phyloP scores from a whole-genome alignment of 2,113 vertebrate genomes.

The Equus przewalskii region DNA sequence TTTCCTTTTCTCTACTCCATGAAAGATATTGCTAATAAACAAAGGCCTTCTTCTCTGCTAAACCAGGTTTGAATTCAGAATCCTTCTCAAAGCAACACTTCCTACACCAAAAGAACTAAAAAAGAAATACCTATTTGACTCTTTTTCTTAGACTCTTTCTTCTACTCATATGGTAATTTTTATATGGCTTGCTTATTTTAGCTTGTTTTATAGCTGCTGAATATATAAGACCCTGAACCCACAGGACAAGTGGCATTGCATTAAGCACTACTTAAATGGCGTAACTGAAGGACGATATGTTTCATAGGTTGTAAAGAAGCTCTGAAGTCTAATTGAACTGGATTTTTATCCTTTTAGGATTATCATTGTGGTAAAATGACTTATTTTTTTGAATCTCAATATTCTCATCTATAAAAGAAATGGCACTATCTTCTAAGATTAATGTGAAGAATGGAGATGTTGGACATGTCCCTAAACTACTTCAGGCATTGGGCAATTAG shows the following conservation, averaged over 20 bases:
- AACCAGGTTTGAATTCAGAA: not conserved
- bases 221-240: not conserved
- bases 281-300: not conserved
- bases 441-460: not conserved
- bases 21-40: not conserved
- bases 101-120: not conserved
- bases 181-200: not conserved
- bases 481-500: not conserved
- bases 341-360: not conserved
- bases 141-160: not conserved
- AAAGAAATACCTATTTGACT: not conserved
- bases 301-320: not conserved
- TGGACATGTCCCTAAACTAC: not conserved
- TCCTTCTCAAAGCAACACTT: not conserved
- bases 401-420: not conserved
- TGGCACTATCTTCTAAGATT: not conserved
- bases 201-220: not conserved
- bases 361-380: not conserved
- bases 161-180: not conserved
- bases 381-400: not conserved
- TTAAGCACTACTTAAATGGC: not conserved
- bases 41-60: not conserved
- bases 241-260: not conserved
- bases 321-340: not conserved
- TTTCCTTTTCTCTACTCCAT: not conserved